phyloP scores from a whole-genome alignment of 1,140 invertebrate genomes.

The Brachionus plicatilis region DNA sequence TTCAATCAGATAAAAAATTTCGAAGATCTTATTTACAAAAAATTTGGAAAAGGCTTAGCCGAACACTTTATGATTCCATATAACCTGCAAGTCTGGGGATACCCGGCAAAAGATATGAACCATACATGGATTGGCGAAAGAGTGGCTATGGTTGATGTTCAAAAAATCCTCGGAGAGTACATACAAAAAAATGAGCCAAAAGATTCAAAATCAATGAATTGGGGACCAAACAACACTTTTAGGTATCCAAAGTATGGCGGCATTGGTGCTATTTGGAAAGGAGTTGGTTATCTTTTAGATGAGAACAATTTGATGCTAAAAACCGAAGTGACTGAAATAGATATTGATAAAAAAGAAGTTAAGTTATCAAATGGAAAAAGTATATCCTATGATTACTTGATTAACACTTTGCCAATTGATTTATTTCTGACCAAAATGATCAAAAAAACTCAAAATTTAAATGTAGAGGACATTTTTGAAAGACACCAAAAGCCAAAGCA shows the following conservation, averaged over 20 bases:
- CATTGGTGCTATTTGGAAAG: slow-evolving; percentile 49
- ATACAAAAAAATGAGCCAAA: slow-evolving; percentile 44
- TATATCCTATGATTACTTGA: background rate
- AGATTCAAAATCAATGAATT: slow-evolving; percentile 46
- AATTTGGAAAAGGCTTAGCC: slow-evolving; percentile 1
- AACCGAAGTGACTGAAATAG: slow-evolving; percentile 42
- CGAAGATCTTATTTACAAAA: background rate
- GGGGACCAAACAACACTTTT: slow-evolving; percentile 49
- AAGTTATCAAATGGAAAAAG: background rate
- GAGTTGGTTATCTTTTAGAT: slow-evolving; percentile 46
- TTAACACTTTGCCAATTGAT: slow-evolving; percentile 4
- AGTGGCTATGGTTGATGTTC: background rate
- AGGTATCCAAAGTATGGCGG: slow-evolving; percentile 50
- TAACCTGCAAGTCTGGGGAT: slow-evolving; percentile 5
- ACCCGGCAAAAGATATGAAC: slow-evolving; percentile 12
- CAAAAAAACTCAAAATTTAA: background rate
- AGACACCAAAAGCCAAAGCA: background rate
- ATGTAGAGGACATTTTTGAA: background rate
- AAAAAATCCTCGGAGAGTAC: background rate
- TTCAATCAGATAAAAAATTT: background rate
- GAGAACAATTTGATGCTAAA: slow-evolving; percentile 47
- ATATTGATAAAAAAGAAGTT: slow-evolving; percentile 15
- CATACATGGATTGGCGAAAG: background rate
- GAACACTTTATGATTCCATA: slow-evolving; percentile 8
- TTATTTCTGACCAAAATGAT: background rate